Evolutionary conservation across 2,113 vertebrate genomes (phyloP).

Genomic region (Saccopteryx bilineata): DNA sequence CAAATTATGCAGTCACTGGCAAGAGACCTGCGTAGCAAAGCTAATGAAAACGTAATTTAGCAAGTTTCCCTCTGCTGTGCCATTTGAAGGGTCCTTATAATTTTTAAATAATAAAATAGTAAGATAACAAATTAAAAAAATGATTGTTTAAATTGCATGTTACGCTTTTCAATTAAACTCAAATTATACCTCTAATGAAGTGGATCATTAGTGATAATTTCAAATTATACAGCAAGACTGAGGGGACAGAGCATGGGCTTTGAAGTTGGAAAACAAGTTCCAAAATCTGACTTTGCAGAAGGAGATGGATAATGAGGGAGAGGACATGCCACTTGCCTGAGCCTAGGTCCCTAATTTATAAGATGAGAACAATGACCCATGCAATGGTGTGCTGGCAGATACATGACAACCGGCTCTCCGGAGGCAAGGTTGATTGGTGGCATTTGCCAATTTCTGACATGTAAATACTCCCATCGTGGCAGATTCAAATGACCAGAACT

Average conservation of each 20-base stretch:
- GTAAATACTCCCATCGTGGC: background rate
- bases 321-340: too few species aligned
- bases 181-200: slow-evolving; percentile 62
- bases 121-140: slow-evolving; percentile 5
- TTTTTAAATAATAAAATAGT: slow-evolving; percentile 25
- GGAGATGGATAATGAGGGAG: background rate
- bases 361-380: background rate
- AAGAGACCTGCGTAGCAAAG: background rate
- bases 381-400: background rate
- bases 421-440: background rate
- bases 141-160: slow-evolving; percentile 41
- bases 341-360: background rate
- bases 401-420: fast-evolving
- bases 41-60: slow-evolving; percentile 65
- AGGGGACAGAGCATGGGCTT: background rate
- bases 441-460: background rate
- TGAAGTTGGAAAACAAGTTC: background rate
- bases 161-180: slow-evolving; percentile 68
- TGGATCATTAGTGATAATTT: slow-evolving; percentile 54
- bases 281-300: background rate
- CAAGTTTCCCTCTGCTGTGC: slow-evolving; percentile 42
- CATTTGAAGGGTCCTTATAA: slow-evolving; percentile 47
- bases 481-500: background rate
- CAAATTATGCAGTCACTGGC: background rate
- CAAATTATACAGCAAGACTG: background rate